Evolutionary conservation across 2,888 invertebrate species (phyloP).

Genomic region (Trichacis sp.): DNA sequence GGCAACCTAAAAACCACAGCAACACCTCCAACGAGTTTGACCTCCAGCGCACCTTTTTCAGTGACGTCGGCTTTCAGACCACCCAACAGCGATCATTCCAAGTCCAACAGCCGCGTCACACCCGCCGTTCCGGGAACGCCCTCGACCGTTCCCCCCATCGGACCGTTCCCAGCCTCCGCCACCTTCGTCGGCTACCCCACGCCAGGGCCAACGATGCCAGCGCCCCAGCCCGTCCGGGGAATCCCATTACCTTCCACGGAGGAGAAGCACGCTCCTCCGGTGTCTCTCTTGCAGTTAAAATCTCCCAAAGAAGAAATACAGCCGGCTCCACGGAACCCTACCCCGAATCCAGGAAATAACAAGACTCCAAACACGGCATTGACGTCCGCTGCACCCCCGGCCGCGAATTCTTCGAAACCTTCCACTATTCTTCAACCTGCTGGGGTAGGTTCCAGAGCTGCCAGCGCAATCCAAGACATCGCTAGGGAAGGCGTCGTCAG

Average conservation of each 20-base stretch:
- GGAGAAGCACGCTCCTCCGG: conserved; percentile 67
- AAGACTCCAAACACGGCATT: conserved; percentile 55
- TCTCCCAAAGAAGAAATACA: conserved; percentile 65
- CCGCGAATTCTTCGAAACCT: conserved; percentile 77
- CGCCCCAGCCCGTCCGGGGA: conserved; percentile 54
- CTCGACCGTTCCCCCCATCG: conserved; percentile 68
- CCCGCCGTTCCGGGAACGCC: conserved; percentile 48
- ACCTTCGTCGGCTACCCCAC: conserved; percentile 81
- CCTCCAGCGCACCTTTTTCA: conserved; percentile 73
- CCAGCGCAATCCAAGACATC: conserved; percentile 84
- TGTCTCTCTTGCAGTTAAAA: conserved; percentile 70
- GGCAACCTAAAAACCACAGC: conserved; percentile 70
- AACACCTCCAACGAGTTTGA: conserved; percentile 70
- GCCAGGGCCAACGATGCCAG: conserved; percentile 61
- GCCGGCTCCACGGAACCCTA: conserved; percentile 48
- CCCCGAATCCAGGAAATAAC: conserved; percentile 50
- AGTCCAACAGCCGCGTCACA: conserved; percentile 67
- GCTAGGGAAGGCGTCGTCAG: conserved; percentile 76
- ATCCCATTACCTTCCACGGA: conserved; percentile 61
- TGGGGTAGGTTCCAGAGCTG: conserved; percentile 83
- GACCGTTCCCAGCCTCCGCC: conserved; percentile 78
- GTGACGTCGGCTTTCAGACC: conserved; percentile 86
- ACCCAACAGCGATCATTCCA: conserved; percentile 75
- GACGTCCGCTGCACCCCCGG: conserved; percentile 68
- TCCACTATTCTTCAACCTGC: conserved; percentile 90